Base-by-base conservation (phyloP, 2,797 vertebrate species). In the Nannoperca obscura region DNA sequence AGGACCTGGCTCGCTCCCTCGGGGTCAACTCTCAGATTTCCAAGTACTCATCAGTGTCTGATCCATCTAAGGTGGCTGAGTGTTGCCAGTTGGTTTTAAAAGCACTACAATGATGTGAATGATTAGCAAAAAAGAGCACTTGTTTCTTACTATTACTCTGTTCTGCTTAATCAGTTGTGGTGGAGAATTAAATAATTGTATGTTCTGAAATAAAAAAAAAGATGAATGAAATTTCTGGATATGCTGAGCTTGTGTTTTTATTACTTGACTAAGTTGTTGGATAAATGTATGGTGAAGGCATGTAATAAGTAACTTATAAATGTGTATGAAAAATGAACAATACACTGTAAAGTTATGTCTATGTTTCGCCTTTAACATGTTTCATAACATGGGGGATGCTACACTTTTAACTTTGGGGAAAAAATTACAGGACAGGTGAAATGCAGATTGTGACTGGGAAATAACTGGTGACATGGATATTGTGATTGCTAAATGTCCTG, bases 71-170 rank as follows among this genome's bases (percentile, higher is more conserved):
- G 95, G 96, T 99, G 77, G 97, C 95, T 5, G 97, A 99, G 90
- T 99, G 98, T 88, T 99, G 97, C 93, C 96, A 94, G 89, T 93
- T 99, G 88, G 94, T 99, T 94, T 94, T 99, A 91, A 96, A 97
- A 93, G 95, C 97, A 95, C 91, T 99, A 52, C 95, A 96, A 93
- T 94, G 86, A 93, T 86, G 59, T 82, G 44, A 84, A 72, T 67
- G 53, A 85, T 78, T 82, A 71, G 80, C 27, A 71, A 58, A 76
- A 38, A 76, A 30, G 74, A 82, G 57, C 55, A 77, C 78, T 74
- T 78, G 60, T 91, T 91, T 87, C 81, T 80, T 85, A 87, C 60
- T 76, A 75, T 84, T 65, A 78, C 86, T 75, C 72, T 89, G 85
- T 93, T 92, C 82, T 90, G 80, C 80, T 90, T 73, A 75, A 78